phyloP scores from a whole-genome alignment of 1,140 invertebrate species.

The Drosophila nebulosa region DNA sequence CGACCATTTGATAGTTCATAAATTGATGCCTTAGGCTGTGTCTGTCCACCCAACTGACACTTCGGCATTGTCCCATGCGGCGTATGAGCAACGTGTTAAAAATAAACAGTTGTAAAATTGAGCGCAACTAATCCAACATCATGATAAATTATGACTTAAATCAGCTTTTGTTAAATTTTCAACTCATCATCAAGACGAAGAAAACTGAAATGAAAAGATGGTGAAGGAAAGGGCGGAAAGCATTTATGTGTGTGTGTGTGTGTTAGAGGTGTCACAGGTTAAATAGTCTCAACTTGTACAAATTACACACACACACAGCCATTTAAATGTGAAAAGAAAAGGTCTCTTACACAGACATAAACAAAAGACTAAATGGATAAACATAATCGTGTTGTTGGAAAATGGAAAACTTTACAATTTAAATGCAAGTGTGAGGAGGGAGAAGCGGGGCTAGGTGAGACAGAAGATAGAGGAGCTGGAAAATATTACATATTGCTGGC shows the following conservation, averaged over 20 bases:
- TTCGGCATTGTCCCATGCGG: slow-evolving; percentile 38
- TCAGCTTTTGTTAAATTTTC: slow-evolving; percentile 77
- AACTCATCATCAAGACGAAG: slow-evolving; percentile 59
- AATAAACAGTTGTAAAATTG: slow-evolving; percentile 75
- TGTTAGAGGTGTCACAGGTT: slow-evolving; percentile 56
- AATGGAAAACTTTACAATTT: slow-evolving; percentile 33
- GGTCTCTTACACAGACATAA: slow-evolving; percentile 39
- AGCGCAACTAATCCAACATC: slow-evolving; percentile 67
- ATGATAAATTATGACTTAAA: slow-evolving; percentile 81
- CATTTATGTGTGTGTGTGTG: too few species aligned
- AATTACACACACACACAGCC: slow-evolving; percentile 16
- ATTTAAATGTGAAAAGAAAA: slow-evolving; percentile 34
- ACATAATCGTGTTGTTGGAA: slow-evolving; percentile 53
- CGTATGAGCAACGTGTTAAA: slow-evolving; percentile 74
- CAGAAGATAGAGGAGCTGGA: too few species aligned
- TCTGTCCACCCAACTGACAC: not conserved
- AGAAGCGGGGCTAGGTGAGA: not conserved
- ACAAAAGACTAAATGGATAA: slow-evolving; percentile 54
- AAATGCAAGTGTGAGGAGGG: slow-evolving; percentile 32
- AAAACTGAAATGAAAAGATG: slow-evolving; percentile 17
- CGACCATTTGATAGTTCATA: slow-evolving; percentile 67
- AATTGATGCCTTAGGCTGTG: slow-evolving; percentile 63
- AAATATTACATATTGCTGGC: slow-evolving; percentile 13
- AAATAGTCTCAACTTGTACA: slow-evolving; percentile 43
- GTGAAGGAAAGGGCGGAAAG: not conserved